Conservation (phyloP, 2,888 invertebrate species). For the Cheilosia variabilis region DNA sequence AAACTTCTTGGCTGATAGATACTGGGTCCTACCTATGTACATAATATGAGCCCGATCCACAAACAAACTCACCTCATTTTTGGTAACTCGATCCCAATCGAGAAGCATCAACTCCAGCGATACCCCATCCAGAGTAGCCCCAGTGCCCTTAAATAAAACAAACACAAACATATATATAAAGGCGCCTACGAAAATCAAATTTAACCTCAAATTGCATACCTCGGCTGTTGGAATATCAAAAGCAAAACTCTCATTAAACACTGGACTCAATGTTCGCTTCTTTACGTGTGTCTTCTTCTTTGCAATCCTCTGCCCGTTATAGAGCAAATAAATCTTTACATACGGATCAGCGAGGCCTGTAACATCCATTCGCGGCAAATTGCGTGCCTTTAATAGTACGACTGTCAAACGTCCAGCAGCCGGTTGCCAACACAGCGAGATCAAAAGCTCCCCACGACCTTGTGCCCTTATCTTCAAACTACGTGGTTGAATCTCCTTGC, state of each 20-base stretch:
- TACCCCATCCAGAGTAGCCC: slow-evolving; percentile 83
- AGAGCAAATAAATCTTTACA: slow-evolving; percentile 98
- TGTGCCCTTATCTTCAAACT: slow-evolving; percentile 97
- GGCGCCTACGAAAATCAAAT: not conserved
- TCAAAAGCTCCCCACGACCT: slow-evolving; percentile 96
- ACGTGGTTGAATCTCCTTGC: slow-evolving; percentile 95
- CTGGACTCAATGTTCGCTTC: slow-evolving; percentile 98
- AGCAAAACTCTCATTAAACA: slow-evolving; percentile 99
- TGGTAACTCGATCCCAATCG: slow-evolving; percentile 99
- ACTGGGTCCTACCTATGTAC: no score
- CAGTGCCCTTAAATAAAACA: slow-evolving; percentile 80
- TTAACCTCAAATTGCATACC: slow-evolving; percentile 80
- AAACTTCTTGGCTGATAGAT: no score
- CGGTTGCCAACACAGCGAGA: slow-evolving; percentile 99
- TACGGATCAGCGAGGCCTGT: slow-evolving; percentile 98
- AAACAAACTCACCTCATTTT: slow-evolving; percentile 96
- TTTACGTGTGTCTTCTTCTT: slow-evolving; percentile 99
- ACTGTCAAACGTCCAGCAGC: slow-evolving; percentile 97
- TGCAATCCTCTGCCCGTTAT: slow-evolving; percentile 98
- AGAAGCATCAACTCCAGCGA: slow-evolving; percentile 85
- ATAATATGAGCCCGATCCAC: no score
- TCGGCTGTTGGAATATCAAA: slow-evolving; percentile 95
- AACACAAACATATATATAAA: not conserved
- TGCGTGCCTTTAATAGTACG: slow-evolving; percentile 97
- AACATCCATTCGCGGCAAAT: slow-evolving; percentile 99